Evolutionary conservation across 2,888 invertebrate genomes (phyloP), one percentile per base, ranked within the genome.

Genomic region (Ectemnius continuus): DNA sequence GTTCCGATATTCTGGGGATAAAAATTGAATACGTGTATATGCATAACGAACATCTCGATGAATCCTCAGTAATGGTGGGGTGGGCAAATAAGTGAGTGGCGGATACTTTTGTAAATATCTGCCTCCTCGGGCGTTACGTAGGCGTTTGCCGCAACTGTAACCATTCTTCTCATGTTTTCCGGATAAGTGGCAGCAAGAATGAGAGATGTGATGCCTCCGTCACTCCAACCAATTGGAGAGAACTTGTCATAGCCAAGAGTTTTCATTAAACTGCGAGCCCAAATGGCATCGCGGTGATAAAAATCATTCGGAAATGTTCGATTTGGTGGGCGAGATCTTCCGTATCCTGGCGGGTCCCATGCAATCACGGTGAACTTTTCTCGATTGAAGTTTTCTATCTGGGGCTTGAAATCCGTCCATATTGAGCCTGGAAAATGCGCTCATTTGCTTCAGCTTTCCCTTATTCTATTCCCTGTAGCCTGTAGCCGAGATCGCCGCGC

Each of bases 311-410:
- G 91, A 87, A 96, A 97, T n/a, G 93, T 91, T 78, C 95, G 93
- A 26, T 94, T 92, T 0, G 97, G 97, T 0, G 97, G 97, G 76
- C 95, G 93, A 73, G 97, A 97, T 75, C 94, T 94, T 0, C 97
- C 97, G 91, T 96, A 97, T 0, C 97, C 97, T 0, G 96, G 96
- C 0, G 97, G 97, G 91, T 98, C 97, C 96, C 95, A 96, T 0
- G 93, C 95, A 8, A 95, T 90, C 28, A 95, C 79, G 0, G 94
- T 95, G 79, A 95, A 94, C 85, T 94, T 93, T 2, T 92, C 91
- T 75, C 89, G 91, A 87, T 95, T 92, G 46, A 96, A 91, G 70
- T 94, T 92, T 82, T 95, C 94, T 8, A 96, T 92, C 91, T 96
- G 96, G 0, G 96, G 95, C 79, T 93, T 94, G 86, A 97, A 97